Conservation (phyloP, 2,888 invertebrate genomes). For the Lycaena phlaeas region DNA sequence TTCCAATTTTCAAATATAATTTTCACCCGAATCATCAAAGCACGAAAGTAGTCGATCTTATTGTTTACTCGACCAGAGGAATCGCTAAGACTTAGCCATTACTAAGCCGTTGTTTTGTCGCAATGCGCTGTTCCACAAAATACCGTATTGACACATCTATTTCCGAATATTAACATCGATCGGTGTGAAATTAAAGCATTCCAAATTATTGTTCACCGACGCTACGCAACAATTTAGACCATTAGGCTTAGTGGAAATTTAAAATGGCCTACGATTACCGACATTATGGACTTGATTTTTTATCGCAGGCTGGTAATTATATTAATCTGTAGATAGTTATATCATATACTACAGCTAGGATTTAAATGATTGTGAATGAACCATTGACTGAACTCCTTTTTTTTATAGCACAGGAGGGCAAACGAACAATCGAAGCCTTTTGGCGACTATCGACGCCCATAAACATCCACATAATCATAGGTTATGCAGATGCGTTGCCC, state of each 20-base stretch:
- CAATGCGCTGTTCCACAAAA: slow-evolving; percentile 7
- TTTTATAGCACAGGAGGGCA: too few species aligned
- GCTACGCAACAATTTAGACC: neutral
- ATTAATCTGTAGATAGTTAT: slow-evolving; percentile 3
- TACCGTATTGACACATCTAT: slow-evolving; percentile 6
- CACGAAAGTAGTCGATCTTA: too few species aligned
- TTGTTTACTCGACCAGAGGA: slow-evolving; percentile 3
- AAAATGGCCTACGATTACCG: neutral
- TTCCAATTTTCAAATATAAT: too few species aligned
- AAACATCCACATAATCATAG: too few species aligned
- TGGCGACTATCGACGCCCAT: too few species aligned
- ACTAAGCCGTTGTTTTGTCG: slow-evolving; percentile 6
- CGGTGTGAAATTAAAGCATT: neutral
- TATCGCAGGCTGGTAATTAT: neutral
- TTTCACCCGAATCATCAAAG: too few species aligned
- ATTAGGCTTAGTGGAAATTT: neutral
- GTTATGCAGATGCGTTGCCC: too few species aligned
- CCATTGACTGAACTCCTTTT: too few species aligned
- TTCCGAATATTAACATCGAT: slow-evolving; percentile 8
- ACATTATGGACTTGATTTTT: neutral
- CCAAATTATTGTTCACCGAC: slow-evolving; percentile 2
- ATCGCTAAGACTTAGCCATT: slow-evolving; percentile 7
- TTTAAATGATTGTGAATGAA: too few species aligned
- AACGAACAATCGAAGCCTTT: too few species aligned
- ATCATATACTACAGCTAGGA: neutral